phyloP scores from a whole-genome alignment of 2,888 invertebrate genomes.

The Mimachlamys varia region DNA sequence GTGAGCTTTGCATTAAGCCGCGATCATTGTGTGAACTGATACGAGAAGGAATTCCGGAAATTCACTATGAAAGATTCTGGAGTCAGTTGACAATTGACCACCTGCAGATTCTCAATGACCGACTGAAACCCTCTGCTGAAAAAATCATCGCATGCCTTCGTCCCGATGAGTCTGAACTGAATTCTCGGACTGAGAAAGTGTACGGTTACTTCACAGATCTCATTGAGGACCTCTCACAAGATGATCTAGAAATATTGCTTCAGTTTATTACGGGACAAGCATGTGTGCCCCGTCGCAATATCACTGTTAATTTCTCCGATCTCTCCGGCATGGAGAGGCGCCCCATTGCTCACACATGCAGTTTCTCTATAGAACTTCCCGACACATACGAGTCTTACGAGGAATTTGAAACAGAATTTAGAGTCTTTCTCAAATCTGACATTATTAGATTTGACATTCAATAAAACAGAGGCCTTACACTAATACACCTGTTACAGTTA shows the following conservation, averaged over 20 bases:
- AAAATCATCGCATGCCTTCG: constrained; percentile 55
- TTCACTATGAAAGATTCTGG: constrained; percentile 57
- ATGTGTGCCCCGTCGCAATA: constrained; percentile 51
- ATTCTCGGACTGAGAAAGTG: constrained; percentile 42
- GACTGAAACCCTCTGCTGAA: constrained; percentile 53
- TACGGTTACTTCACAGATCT: constrained; percentile 53
- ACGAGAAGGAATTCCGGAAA: constrained; percentile 54
- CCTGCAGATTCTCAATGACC: constrained; percentile 49
- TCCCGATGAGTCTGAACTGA: constrained; percentile 40
- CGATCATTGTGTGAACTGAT: constrained; percentile 53
- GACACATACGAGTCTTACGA: constrained; percentile 55
- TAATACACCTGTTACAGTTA: background rate
- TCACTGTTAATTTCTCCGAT: constrained; percentile 52
- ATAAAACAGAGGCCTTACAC: constrained; percentile 24
- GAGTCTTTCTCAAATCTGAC: constrained; percentile 52
- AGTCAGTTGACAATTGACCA: constrained; percentile 49
- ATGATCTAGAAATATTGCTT: constrained; percentile 54
- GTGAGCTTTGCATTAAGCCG: constrained; percentile 53
- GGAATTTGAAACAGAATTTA: constrained; percentile 54
- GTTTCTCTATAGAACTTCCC: constrained; percentile 54
- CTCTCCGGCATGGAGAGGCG: constrained; percentile 50
- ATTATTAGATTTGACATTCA: constrained; percentile 49
- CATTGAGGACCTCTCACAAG: constrained; percentile 47
- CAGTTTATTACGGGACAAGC: constrained; percentile 58
- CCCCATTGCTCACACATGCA: constrained; percentile 58